A percentile compares a stretch with the other conserved stretches of the same genome.
Conservation (phyloP, 2,113 vertebrate genomes). For the Bolborhynchus lineola region DNA sequence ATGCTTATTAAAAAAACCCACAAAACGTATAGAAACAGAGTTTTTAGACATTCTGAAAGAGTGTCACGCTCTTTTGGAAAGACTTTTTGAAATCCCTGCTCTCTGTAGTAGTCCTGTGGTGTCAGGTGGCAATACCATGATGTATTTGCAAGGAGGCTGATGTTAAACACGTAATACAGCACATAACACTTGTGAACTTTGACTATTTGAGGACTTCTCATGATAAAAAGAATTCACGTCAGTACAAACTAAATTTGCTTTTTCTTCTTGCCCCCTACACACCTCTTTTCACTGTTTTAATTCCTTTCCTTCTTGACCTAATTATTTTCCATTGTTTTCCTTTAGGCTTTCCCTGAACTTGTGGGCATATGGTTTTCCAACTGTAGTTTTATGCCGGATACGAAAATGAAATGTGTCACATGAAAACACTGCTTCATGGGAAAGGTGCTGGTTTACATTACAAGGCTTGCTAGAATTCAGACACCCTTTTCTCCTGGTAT, state of each 20-base stretch:
- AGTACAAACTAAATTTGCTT: background rate
- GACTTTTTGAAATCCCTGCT: background rate
- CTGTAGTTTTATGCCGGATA: background rate
- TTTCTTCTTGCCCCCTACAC: background rate
- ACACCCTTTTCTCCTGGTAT: background rate
- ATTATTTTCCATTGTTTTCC: background rate
- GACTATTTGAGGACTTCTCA: background rate
- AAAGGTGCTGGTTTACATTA: background rate
- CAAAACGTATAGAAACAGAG: background rate
- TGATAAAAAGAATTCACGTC: background rate
- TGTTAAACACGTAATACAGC: background rate
- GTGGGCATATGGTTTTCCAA: background rate
- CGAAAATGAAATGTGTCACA: background rate
- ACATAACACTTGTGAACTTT: background rate
- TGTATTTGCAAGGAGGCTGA: background rate
- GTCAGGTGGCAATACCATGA: background rate
- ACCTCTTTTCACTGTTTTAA: background rate
- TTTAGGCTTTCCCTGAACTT: conserved; percentile 20
- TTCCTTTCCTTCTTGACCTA: conserved; percentile 1
- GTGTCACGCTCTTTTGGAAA: background rate
- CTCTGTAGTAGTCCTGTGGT: background rate
- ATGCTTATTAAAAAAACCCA: background rate
- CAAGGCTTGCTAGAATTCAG: background rate
- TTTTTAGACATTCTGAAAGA: background rate
- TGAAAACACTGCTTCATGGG: background rate